Conservation (phyloP, 2,888 invertebrate species). For the Epirrita christyi region DNA sequence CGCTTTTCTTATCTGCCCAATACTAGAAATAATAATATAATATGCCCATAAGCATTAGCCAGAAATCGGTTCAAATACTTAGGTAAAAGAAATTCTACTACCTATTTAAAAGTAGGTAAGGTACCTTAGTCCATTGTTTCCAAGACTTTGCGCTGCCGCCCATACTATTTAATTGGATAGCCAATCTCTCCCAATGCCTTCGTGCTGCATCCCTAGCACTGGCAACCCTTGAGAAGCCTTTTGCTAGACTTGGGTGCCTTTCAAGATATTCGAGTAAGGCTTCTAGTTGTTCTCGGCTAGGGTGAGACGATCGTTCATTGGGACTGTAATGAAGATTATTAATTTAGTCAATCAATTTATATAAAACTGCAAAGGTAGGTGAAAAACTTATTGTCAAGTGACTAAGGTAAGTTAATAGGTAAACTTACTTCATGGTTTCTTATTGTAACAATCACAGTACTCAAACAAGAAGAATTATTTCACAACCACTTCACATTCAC, state of each 20-base stretch:
- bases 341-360: too few species aligned
- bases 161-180: conserved; percentile 10
- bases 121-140: conserved; percentile 21
- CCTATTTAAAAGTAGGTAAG: too few species aligned
- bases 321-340: conserved; percentile 6
- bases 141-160: conserved; percentile 14
- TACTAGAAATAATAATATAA: conserved; percentile 9
- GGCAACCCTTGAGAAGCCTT: not conserved
- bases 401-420: too few species aligned
- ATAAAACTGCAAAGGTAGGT: too few species aligned
- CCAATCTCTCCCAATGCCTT: conserved; percentile 9
- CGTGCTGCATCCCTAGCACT: conserved; percentile 14
- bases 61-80: too few species aligned
- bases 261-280: conserved; percentile 7
- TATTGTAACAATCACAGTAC: too few species aligned
- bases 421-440: too few species aligned
- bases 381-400: too few species aligned
- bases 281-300: conserved; percentile 10
- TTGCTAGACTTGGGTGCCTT: conserved; percentile 7
- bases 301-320: conserved; percentile 13
- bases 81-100: too few species aligned
- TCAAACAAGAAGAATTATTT: too few species aligned
- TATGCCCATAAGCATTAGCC: not conserved
- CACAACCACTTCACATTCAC: too few species aligned
- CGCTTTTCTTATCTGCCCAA: conserved; percentile 24